Evolutionary conservation across 2,113 vertebrate genomes (phyloP).

Genomic region (Clarias batrachus): DNA sequence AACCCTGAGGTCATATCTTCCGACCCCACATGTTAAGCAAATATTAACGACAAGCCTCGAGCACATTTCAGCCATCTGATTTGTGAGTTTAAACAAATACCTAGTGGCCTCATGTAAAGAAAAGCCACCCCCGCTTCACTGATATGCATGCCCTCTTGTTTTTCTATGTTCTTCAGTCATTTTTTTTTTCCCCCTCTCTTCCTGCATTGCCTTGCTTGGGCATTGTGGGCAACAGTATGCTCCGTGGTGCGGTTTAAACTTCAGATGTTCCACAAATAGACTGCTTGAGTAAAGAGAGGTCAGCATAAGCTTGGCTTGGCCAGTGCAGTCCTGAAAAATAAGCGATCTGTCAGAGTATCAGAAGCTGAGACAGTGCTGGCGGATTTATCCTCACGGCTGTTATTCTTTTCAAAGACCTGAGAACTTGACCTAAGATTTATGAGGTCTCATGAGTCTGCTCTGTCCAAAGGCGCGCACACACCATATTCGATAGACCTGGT

Average conservation of each 20-base stretch:
- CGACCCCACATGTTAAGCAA: not conserved
- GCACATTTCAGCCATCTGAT: not conserved
- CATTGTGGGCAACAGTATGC: not conserved
- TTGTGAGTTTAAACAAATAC: conserved; percentile 30
- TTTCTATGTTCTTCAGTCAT: not conserved
- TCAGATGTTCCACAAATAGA: conserved; percentile 29
- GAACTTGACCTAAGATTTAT: conserved; percentile 42
- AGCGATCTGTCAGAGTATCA: conserved; percentile 36
- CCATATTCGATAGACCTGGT: not conserved
- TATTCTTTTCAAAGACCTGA: conserved; percentile 37
- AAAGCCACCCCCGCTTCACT: not conserved
- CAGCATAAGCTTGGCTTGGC: not conserved
- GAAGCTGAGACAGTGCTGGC: conserved; percentile 3
- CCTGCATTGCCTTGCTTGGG: not conserved
- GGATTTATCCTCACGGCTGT: conserved; percentile 32
- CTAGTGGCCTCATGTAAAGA: not conserved
- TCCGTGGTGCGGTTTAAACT: conserved; percentile 1
- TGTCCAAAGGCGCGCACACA: conserved; percentile 32
- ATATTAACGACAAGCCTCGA: not conserved
- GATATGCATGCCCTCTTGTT: not conserved
- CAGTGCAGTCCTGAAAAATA: conserved; percentile 40
- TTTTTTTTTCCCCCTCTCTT: not conserved
- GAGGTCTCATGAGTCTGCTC: not conserved
- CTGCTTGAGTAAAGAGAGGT: not conserved
- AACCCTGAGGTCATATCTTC: conserved; percentile 21